A percentile compares a stretch with the other conserved stretches of the same genome.
These are phyloP conservation scores for Bacillus rossius DNA, from an alignment of 1,140 invertebrate species.

Conservation along the genomic window DNA sequence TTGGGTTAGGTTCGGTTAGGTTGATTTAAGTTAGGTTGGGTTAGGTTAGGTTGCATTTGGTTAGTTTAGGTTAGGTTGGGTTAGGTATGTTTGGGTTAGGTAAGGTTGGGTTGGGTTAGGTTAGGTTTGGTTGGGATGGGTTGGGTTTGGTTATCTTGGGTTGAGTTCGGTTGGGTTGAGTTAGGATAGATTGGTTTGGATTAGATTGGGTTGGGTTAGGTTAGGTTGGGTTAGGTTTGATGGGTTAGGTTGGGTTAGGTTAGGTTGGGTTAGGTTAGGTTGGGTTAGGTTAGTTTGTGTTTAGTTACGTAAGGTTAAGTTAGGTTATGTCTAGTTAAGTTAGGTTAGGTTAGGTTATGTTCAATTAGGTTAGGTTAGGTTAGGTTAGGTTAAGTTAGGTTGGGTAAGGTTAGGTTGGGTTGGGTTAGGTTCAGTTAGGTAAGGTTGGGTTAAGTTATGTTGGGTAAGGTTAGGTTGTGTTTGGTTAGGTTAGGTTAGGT, in stretches of 20 bases:
- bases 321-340: not conserved
- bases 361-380: not conserved
- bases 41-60: conserved; percentile 25
- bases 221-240: conserved; percentile 3
- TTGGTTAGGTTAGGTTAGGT: not conserved
- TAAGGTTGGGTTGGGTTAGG: conserved; percentile 23
- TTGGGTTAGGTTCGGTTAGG: conserved; percentile 22
- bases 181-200: conserved; percentile 16
- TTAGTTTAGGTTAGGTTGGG: conserved; percentile 25
- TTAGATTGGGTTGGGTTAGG: conserved; percentile 1
- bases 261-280: conserved; percentile 3
- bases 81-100: conserved; percentile 23
- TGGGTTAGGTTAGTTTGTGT: not conserved
- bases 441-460: not conserved
- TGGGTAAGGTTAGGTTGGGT: not conserved
- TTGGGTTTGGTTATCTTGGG: conserved; percentile 11
- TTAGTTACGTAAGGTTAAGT: not conserved
- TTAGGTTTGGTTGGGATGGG: conserved; percentile 15
- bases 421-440: not conserved
- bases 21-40: conserved; percentile 23
- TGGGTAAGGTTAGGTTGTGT: not conserved
- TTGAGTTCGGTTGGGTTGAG: conserved; percentile 19
- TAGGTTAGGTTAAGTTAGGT: not conserved
- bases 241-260: not conserved
- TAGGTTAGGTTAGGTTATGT: not conserved